Conservation (phyloP, 2,113 vertebrate genomes). For the Gymnobelideus leadbeateri region DNA sequence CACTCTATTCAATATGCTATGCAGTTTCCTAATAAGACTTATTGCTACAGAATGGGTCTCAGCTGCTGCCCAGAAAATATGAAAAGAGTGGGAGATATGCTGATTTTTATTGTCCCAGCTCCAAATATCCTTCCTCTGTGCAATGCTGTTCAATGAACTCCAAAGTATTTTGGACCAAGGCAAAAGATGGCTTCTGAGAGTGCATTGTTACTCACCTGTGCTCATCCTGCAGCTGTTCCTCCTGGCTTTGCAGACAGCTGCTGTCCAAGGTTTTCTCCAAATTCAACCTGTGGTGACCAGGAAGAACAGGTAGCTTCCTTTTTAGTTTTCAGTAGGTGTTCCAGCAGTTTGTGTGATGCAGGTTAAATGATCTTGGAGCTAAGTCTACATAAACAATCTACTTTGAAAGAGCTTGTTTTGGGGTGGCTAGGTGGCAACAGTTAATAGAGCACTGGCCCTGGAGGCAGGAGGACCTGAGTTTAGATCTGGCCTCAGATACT, state of each 20-base stretch:
- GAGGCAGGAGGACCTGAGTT: too few species aligned
- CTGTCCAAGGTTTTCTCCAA: not conserved
- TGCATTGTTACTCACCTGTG: not conserved
- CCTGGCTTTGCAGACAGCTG: not conserved
- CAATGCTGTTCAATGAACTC: not conserved
- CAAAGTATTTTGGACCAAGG: not conserved
- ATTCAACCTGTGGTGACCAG: not conserved
- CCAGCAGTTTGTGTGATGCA: not conserved
- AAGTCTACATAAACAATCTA: not conserved
- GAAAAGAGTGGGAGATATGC: not conserved
- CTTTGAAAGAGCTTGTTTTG: not conserved
- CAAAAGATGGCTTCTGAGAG: not conserved
- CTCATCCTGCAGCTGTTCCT: not conserved
- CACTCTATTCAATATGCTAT: not conserved
- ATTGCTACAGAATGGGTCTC: not conserved
- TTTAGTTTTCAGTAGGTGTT: not conserved
- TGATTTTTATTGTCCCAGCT: not conserved
- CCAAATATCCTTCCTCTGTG: not conserved
- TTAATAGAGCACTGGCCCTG: too few species aligned
- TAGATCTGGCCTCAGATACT: too few species aligned
- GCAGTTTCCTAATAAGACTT: not conserved
- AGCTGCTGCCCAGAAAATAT: not conserved
- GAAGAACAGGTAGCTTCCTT: not conserved
- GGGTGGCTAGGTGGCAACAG: too few species aligned
- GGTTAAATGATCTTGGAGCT: not conserved